Percentiles rank a stretch among this genome's conserved stretches.
phyloP scores from a whole-genome alignment of 2,113 vertebrate species.

The Bettongia penicillata region DNA sequence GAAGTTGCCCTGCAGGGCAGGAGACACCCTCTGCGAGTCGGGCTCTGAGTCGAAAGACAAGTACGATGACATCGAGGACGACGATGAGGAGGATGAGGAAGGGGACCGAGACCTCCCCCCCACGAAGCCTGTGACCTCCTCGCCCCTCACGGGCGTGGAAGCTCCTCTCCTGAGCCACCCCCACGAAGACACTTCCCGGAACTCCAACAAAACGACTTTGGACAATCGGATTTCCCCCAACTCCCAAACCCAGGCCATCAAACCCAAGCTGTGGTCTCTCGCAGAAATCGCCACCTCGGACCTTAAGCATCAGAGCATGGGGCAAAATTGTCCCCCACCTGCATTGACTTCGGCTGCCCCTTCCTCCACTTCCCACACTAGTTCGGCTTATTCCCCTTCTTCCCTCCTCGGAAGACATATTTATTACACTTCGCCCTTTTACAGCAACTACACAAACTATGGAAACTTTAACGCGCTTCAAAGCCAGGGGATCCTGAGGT shows the following conservation, averaged over 20 bases:
- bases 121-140: conserved; percentile 90
- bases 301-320: conserved; percentile 91
- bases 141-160: conserved; percentile 93
- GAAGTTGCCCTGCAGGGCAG: conserved; percentile 88
- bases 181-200: conserved; percentile 88
- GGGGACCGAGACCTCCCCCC: conserved; percentile 81
- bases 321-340: conserved; percentile 83
- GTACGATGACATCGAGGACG: conserved; percentile 86
- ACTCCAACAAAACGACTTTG: conserved; percentile 86
- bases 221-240: conserved; percentile 88
- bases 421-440: conserved; percentile 99
- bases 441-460: conserved; percentile 98
- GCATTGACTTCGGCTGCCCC: conserved; percentile 88
- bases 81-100: conserved; percentile 83
- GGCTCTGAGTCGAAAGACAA: conserved; percentile 89
- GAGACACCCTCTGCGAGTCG: conserved; percentile 89
- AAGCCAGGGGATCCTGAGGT: conserved; percentile 96
- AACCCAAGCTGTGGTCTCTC: conserved; percentile 98
- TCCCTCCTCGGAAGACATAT: conserved; percentile 97
- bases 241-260: conserved; percentile 88
- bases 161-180: conserved; percentile 88
- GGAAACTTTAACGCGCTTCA: conserved; percentile 97
- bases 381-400: conserved; percentile 91
- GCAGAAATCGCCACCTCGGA: conserved; percentile 99
- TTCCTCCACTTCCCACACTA: conserved; percentile 85